Evolutionary conservation across 2,113 vertebrate species (phyloP).

Genomic region (Suricata suricatta): DNA sequence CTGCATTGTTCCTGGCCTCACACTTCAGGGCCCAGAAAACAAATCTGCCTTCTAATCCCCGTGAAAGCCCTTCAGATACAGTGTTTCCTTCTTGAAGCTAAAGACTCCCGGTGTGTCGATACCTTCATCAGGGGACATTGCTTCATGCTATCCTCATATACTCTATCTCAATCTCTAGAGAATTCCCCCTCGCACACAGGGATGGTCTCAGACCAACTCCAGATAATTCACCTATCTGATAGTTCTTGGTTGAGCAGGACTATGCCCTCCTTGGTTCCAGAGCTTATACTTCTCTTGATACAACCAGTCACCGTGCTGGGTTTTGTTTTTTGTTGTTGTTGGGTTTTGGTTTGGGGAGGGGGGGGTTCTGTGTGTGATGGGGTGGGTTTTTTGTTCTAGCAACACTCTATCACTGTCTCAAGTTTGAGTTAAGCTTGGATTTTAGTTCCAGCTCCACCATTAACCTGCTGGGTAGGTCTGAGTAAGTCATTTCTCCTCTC

Average conservation of each 20-base stretch:
- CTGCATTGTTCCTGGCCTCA: not conserved
- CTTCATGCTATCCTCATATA: fast-evolving
- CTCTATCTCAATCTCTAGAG: not conserved
- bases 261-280: not conserved
- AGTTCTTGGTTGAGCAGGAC: not conserved
- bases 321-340: not conserved
- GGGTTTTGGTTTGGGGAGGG: no score
- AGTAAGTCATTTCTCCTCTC: not conserved
- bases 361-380: no score
- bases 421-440: not conserved
- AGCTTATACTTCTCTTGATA: not conserved
- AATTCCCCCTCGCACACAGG: not conserved
- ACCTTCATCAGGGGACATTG: not conserved
- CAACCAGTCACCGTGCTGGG: not conserved
- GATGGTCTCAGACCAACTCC: not conserved
- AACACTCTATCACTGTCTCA: not conserved
- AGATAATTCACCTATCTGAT: not conserved
- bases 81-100: not conserved
- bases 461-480: not conserved
- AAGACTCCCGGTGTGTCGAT: not conserved
- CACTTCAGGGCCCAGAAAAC: not conserved
- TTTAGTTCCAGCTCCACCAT: not conserved
- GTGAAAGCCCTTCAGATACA: not conserved
- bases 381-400: not conserved
- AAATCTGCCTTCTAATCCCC: not conserved